A percentile compares a stretch with the other conserved stretches of the same genome.
Evolutionary conservation across 2,797 vertebrate species (phyloP).

Genomic region (Anas georgica): DNA sequence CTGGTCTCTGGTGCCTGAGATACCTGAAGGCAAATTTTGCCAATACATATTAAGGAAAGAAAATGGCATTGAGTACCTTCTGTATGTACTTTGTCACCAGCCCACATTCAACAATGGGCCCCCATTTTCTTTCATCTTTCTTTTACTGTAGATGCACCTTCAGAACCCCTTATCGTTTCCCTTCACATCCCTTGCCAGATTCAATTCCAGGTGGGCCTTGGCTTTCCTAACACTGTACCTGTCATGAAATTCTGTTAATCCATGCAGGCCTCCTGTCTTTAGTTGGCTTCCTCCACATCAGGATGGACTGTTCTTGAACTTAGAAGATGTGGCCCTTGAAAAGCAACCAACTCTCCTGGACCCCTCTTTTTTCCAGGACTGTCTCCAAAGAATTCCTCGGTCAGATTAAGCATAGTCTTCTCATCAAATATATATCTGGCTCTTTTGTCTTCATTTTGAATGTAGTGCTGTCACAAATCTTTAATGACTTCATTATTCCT

Average conservation of each 20-base stretch:
- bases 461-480: not conserved
- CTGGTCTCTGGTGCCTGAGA: not conserved
- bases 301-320: not conserved
- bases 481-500: not conserved
- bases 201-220: not conserved
- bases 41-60: not conserved
- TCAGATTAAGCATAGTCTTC: not conserved
- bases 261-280: not conserved
- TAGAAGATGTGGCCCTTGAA: not conserved
- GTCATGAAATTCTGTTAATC: not conserved
- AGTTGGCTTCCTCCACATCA: not conserved
- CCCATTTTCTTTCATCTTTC: not conserved
- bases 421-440: not conserved
- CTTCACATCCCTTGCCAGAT: not conserved
- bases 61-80: not conserved
- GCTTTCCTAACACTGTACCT: not conserved
- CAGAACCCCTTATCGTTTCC: not conserved
- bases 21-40: not conserved
- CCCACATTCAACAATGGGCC: not conserved
- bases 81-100: not conserved
- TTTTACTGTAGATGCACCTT: not conserved
- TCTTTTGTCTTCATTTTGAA: not conserved
- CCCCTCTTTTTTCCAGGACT: not conserved
- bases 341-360: not conserved
- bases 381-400: not conserved